Conservation (phyloP, 1,140 invertebrate species). For the Reticulitermes speratus region DNA sequence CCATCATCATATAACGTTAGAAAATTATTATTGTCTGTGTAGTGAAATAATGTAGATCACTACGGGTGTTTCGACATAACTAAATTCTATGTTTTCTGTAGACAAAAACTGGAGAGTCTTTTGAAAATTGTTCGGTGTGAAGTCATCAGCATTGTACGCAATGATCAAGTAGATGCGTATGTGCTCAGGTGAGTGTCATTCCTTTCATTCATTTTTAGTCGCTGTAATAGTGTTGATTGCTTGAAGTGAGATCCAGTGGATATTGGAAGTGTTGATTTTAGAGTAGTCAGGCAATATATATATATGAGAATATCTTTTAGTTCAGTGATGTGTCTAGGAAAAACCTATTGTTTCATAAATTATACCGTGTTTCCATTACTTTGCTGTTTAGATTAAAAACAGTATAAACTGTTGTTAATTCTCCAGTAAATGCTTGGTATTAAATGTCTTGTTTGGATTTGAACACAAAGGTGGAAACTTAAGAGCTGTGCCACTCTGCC, state of each 20-base stretch:
- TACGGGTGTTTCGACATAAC: not conserved
- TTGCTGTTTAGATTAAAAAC: no score
- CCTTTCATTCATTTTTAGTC: not conserved
- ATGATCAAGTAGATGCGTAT: constrained; percentile 92
- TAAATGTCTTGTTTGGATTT: no score
- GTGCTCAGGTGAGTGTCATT: constrained; percentile 78
- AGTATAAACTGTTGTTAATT: no score
- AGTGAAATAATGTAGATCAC: no score
- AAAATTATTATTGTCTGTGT: no score
- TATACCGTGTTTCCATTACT: no score
- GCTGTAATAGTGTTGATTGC: not conserved
- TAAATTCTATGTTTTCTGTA: constrained; percentile 55
- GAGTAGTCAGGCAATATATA: not conserved
- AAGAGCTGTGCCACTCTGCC: no score
- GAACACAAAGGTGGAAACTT: no score
- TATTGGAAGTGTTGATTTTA: not conserved
- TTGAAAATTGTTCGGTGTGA: constrained; percentile 92
- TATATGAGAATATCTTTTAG: not conserved
- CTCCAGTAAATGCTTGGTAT: no score
- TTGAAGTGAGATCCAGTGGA: not conserved
- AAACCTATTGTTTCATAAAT: no score
- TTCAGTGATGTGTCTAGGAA: no score
- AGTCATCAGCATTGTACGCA: constrained; percentile 89
- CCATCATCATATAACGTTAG: no score
- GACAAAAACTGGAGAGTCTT: constrained; percentile 80